Percentiles rank a stretch among this genome's conserved stretches.
Evolutionary conservation across 1,140 invertebrate species (phyloP).

Genomic region (Hesperophylax magnus): DNA sequence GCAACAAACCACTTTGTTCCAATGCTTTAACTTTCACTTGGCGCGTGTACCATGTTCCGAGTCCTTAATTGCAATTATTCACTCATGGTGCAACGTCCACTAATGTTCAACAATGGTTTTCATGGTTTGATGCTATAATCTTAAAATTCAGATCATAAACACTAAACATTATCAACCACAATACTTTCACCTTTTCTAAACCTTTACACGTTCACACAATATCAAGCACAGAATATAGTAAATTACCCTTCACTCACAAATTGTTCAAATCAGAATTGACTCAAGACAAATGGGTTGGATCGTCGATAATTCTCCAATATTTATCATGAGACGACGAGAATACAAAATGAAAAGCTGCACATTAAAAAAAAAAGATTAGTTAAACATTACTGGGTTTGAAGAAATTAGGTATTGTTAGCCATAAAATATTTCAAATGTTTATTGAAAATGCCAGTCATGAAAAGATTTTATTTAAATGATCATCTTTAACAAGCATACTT

Average conservation of each 20-base stretch:
- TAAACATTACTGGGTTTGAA: too few relatives aligned
- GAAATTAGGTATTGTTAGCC: too few relatives aligned
- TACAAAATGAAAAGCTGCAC: not conserved
- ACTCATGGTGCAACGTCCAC: not conserved
- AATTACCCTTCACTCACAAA: not conserved
- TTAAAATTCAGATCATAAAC: conserved; percentile 15
- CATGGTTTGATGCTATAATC: not conserved
- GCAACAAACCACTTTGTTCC: not conserved
- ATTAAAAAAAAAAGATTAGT: not conserved
- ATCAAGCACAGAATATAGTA: conserved; percentile 1
- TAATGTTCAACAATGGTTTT: not conserved
- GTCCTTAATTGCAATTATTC: not conserved
- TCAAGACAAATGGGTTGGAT: too few relatives aligned
- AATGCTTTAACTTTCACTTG: not conserved
- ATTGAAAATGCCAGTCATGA: too few relatives aligned
- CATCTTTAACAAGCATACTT: too few relatives aligned
- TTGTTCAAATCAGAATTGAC: not conserved
- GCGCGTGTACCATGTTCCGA: not conserved
- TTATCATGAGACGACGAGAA: not conserved
- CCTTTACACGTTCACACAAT: conserved; percentile 3
- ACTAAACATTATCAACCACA: conserved; percentile 27
- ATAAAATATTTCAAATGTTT: too few relatives aligned
- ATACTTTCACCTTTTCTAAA: not conserved
- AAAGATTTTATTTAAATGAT: too few relatives aligned
- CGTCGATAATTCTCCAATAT: not conserved